Conservation (phyloP, 2,113 vertebrate species). For the Anser cygnoides region DNA sequence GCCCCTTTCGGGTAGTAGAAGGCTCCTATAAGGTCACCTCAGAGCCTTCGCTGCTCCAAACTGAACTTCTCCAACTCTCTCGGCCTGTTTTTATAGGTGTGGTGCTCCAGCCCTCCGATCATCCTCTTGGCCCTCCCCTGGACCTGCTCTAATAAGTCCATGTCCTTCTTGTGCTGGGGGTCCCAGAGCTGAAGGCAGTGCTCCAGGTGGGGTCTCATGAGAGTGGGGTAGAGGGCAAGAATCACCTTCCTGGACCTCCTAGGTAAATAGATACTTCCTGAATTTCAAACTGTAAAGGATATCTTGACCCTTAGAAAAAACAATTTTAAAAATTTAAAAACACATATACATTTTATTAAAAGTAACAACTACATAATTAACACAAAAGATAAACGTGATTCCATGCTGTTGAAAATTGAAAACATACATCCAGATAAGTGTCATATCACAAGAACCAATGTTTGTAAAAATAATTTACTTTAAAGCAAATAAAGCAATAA, state of each 20-base stretch:
- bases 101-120: neutral
- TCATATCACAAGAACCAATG: neutral
- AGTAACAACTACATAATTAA: neutral
- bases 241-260: neutral
- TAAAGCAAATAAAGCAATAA: neutral
- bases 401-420: slow-evolving; percentile 29
- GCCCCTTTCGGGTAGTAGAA: neutral
- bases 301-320: neutral
- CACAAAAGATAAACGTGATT: neutral
- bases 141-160: neutral
- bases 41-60: neutral
- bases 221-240: neutral
- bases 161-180: neutral
- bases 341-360: neutral
- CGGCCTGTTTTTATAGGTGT: neutral
- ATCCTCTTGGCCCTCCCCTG: neutral
- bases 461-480: neutral
- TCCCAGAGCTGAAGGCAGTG: neutral
- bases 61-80: neutral
- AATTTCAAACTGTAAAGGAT: neutral
- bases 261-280: neutral
- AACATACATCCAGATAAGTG: slow-evolving; percentile 2
- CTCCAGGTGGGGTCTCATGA: no score
- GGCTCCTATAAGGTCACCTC: neutral
- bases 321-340: neutral